Conservation (phyloP, 2,113 vertebrate species). For the Apistogramma diplotaenia region DNA sequence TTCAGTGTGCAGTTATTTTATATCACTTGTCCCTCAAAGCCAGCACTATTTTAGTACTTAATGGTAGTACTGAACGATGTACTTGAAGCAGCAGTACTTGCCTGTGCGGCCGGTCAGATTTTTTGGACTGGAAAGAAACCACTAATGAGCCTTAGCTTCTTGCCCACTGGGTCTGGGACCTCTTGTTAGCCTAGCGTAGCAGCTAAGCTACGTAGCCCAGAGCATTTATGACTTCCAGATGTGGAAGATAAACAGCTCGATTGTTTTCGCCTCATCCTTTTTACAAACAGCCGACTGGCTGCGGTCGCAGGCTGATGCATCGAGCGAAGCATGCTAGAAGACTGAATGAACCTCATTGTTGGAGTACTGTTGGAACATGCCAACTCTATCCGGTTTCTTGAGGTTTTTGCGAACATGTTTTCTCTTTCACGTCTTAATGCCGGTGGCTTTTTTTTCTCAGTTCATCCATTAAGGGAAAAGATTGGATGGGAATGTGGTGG, state of each 20-base stretch:
- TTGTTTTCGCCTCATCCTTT: conserved; percentile 52
- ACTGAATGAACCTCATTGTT: conserved; percentile 64
- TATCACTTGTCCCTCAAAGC: background rate
- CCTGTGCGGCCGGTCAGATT: background rate
- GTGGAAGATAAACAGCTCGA: conserved; percentile 52
- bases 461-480: conserved; percentile 7
- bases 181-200: conserved; percentile 33
- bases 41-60: conserved; percentile 28
- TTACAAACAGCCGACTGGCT: conserved; percentile 33
- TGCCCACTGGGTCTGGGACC: conserved; percentile 12
- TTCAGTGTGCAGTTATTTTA: background rate
- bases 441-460: background rate
- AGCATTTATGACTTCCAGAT: conserved; percentile 69
- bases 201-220: conserved; percentile 23
- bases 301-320: background rate
- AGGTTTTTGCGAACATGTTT: conserved; percentile 16
- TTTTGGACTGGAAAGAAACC: conserved; percentile 42
- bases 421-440: background rate
- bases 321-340: conserved; percentile 1
- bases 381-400: conserved; percentile 19
- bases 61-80: background rate
- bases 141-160: conserved; percentile 43
- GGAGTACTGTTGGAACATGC: background rate
- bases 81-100: background rate
- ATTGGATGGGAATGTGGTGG: conserved; percentile 21